Evolutionary conservation across 2,797 vertebrate species (phyloP), one percentile per base, ranked within the genome.

Genomic region (Neosalanx taihuensis): DNA sequence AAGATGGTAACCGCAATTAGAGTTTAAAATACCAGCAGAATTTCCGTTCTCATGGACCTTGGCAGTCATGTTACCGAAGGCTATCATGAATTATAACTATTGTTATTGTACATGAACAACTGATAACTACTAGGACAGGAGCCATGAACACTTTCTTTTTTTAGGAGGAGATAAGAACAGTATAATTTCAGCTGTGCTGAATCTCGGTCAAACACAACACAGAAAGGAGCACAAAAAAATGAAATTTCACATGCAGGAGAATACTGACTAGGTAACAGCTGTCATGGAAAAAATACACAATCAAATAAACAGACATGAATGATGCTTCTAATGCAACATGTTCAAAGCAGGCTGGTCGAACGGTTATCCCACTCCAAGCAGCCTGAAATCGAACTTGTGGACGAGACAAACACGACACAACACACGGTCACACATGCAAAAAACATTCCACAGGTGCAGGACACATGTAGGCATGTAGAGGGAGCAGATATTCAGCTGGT

Each of bases 371-470:
- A 12, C 41, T 46, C 41, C 41, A 9, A 46, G 2, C 41, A 46
- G 41, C 41, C 41, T 46, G 41, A 12, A 46, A 46, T 46, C 3
- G 41, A 46, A 46, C 41, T 46, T 46, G 29, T 46, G 46, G 57
- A 56, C 62, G 41, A 53, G 23, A 74, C 33, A 57, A 5, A 72
- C 63, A 18, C 17, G 18, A 63, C 41, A 23, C 41, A 26, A 59
- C 29, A 51, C 41, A 46, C 41, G 56, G 15, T 67, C 7, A 71
- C n/a, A 49, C 82, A 85, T 81, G 83, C 84, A 84, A 23, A 18
- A 51, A 29, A 46, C 35, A 15, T 15, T 17, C 7, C 64, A 56
- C 26, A 33, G 66, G 18, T 67, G 66, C 29, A 30, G 23, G 64
- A 51, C 64, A 29, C 37, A 12, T 29, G 9, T 46, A 66, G 64